phyloP scores from a whole-genome alignment of 2,113 vertebrate species.

The Salminus brasiliensis region DNA sequence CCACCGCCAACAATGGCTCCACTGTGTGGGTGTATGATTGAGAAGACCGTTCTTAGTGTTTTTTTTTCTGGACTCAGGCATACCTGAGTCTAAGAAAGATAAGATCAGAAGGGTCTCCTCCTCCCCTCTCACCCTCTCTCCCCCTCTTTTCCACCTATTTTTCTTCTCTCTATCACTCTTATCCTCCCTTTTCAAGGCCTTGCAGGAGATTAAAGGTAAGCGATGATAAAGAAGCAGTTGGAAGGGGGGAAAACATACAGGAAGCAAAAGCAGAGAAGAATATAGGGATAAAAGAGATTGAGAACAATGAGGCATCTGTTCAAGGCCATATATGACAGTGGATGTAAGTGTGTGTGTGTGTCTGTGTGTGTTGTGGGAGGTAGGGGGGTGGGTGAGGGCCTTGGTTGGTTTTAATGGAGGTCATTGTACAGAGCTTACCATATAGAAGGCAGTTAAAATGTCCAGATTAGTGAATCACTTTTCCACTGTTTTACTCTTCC shows the following conservation, averaged over 20 bases:
- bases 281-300: constrained; percentile 17
- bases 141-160: constrained; percentile 32
- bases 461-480: too few relatives aligned
- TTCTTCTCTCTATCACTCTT: constrained; percentile 40
- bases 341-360: constrained; percentile 25
- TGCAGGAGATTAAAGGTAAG: constrained; percentile 47
- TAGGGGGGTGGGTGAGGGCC: background rate
- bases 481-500: too few relatives aligned
- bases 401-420: background rate
- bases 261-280: constrained; percentile 40
- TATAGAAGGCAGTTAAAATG: too few relatives aligned
- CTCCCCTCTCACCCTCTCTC: constrained; percentile 12
- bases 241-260: constrained; percentile 13
- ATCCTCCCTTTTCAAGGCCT: constrained; percentile 46
- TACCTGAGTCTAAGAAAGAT: constrained; percentile 47
- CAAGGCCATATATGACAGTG: constrained; percentile 19
- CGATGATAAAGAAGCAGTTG: constrained; percentile 24
- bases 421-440: background rate
- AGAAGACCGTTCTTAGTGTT: constrained; percentile 24
- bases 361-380: background rate
- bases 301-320: constrained; percentile 41
- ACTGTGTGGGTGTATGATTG: constrained; percentile 44
- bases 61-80: constrained; percentile 14
- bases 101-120: constrained; percentile 47
- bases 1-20: constrained; percentile 50